Percentiles rank a stretch among this genome's conserved stretches.
These are phyloP conservation scores for Muscicapa striata DNA, from an alignment of 2,797 vertebrate genomes.

Conservation along the genomic window DNA sequence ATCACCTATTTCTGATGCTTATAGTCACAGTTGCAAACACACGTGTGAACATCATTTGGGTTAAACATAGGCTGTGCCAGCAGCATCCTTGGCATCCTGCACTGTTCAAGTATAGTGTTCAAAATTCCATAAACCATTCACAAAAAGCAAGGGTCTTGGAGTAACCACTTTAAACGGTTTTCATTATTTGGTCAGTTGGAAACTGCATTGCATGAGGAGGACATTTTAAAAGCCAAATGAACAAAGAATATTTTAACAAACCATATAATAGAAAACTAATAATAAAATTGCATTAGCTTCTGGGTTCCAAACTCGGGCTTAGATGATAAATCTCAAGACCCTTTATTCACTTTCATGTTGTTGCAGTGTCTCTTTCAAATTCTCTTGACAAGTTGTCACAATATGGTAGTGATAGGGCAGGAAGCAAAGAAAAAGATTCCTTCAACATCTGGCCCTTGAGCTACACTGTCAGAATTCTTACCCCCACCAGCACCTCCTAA, in stretches of 20 bases:
- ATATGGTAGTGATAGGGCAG: not conserved
- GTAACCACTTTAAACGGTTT: not conserved
- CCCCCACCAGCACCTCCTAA: not conserved
- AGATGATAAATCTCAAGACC: not conserved
- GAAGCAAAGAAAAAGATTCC: not conserved
- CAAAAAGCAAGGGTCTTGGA: not conserved
- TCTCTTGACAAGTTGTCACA: not conserved
- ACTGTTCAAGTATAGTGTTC: not conserved
- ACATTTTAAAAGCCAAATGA: not conserved
- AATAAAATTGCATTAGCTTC: not conserved
- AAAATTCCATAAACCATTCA: not conserved
- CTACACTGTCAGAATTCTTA: not conserved
- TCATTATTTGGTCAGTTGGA: not conserved
- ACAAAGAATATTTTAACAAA: not conserved
- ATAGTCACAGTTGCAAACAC: not conserved
- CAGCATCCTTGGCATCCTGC: not conserved
- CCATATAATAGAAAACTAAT: fast-evolving
- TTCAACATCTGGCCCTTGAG: not conserved
- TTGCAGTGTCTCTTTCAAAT: constrained; percentile 6
- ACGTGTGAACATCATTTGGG: not conserved
- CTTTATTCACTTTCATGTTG: constrained; percentile 29
- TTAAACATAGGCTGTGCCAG: not conserved
- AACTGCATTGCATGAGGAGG: not conserved
- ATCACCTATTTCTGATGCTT: not conserved
- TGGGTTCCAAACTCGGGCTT: not conserved